A percentile compares a stretch with the other conserved stretches of the same genome.
phyloP scores from a whole-genome alignment of 2,888 invertebrate species.

The Caenorhabditis imperialis region DNA sequence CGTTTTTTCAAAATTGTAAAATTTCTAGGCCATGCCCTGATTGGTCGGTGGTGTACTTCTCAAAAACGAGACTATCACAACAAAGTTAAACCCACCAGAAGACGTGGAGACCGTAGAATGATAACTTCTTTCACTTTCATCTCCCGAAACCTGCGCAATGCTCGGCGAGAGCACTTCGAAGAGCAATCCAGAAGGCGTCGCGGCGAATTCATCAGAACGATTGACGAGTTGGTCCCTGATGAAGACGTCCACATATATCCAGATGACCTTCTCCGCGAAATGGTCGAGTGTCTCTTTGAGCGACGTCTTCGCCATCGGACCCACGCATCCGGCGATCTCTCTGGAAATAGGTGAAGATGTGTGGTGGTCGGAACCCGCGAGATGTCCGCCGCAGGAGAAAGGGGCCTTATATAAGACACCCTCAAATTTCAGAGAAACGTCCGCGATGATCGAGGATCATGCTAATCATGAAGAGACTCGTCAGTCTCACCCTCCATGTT shows the following conservation, averaged over 20 bases:
- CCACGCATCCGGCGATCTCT: slow-evolving; percentile 63
- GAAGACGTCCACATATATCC: slow-evolving; percentile 72
- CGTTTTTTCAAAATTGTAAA: too few relatives aligned
- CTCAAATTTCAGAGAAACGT: too few relatives aligned
- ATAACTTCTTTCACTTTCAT: slow-evolving; percentile 42
- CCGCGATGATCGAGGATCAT: slow-evolving; percentile 47
- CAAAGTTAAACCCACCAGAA: too few relatives aligned
- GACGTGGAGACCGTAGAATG: slow-evolving; percentile 39
- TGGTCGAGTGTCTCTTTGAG: slow-evolving; percentile 56
- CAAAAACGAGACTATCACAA: too few relatives aligned
- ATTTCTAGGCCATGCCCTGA: too few relatives aligned
- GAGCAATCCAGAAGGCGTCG: slow-evolving; percentile 36
- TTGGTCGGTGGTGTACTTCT: too few relatives aligned
- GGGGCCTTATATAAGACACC: slow-evolving; percentile 2
- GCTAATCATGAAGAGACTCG: slow-evolving; percentile 55
- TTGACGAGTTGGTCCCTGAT: slow-evolving; percentile 61
- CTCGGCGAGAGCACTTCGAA: slow-evolving; percentile 43
- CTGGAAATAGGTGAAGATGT: slow-evolving; percentile 16
- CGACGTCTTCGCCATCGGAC: slow-evolving; percentile 61
- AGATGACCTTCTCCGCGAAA: slow-evolving; percentile 58
- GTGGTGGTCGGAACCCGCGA: slow-evolving; percentile 23
- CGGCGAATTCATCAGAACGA: slow-evolving; percentile 48
- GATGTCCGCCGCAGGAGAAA: slow-evolving; percentile 10
- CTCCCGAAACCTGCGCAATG: slow-evolving; percentile 3
- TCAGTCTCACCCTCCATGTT: slow-evolving; percentile 45